Evolutionary conservation across 2,888 invertebrate genomes (phyloP), one percentile per base, ranked within the genome.

Genomic region (Ornithoptera priamus): DNA sequence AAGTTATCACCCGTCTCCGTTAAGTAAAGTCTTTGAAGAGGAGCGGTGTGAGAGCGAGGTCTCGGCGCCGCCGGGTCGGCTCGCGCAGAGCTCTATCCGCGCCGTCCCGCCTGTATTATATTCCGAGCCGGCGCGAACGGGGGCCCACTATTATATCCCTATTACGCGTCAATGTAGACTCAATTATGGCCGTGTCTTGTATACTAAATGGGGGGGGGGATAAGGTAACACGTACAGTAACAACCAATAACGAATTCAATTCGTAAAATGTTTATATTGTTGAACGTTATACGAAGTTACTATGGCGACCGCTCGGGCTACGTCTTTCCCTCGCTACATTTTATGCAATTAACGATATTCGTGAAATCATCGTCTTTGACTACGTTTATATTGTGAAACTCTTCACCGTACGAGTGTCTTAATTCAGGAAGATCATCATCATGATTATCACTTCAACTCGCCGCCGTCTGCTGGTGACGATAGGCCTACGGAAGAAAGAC

Each of bases 31-130:
- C 72, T 69, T 66, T 69, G 67, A 15, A 53, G 66, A 71, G 60
- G 68, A 71, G 71, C 71, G 70, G 74, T 73, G 78, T 76, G 80
- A 80, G 79, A 81, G 79, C 76, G 73, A 75, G 73, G 71, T 73
- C 70, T 71, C 72, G 81, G 79, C 80, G 80, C 81, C 81, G 74
- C 70, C 68, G 71, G 77, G 82, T 74, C 82, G 80, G 74, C 71
- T 67, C 71, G 68, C 71, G 73, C 75, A 67, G 67, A 65, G 68
- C 68, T 72, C 72, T 70, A 69, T 62, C 72, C 70, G 72, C 67
- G 67, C 70, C 70, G 61, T 64, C 67, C n/a, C 63, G 70, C 70
- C 67, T 67, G 46, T 73, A 74, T 76, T 73, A 75, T 74, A 70
- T 74, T 75, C 71, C 73, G 71, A 66, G 66, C 46, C 61, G 67